Evolutionary conservation across 1,140 invertebrate genomes (phyloP).

Genomic region (Lutraria rhynchaena): DNA sequence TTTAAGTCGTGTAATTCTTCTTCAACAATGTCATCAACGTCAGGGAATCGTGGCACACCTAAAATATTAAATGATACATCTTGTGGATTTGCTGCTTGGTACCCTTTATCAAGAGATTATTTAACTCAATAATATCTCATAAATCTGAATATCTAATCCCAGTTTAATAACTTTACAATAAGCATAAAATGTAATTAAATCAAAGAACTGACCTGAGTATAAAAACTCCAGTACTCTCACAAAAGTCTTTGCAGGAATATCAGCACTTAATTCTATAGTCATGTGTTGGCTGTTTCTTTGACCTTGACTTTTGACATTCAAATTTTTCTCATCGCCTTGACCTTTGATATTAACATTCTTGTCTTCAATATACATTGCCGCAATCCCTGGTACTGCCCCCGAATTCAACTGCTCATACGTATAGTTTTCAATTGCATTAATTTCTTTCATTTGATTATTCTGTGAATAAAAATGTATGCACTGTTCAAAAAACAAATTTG

Average conservation of each 20-base stretch:
- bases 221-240: conserved; percentile 76
- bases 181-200: neutral
- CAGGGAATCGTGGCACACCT: conserved; percentile 74
- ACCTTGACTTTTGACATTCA: neutral
- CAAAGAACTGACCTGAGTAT: conserved; percentile 72
- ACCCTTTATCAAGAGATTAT: no score
- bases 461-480: conserved; percentile 58
- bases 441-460: conserved; percentile 70
- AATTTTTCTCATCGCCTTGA: neutral
- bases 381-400: conserved; percentile 70
- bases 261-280: conserved; percentile 70
- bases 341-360: conserved; percentile 8
- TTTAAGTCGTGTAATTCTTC: conserved; percentile 68
- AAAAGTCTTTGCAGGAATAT: conserved; percentile 73
- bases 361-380: conserved; percentile 62
- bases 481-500: neutral
- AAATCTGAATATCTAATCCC: no score
- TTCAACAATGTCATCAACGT: conserved; percentile 59
- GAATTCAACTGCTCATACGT: conserved; percentile 68
- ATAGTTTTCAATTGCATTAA: conserved; percentile 67
- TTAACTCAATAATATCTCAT: no score
- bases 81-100: no score
- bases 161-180: no score
- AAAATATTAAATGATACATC: conserved; percentile 26
- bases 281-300: conserved; percentile 26